Conservation (phyloP, 2,888 invertebrate species). For the Pammene fasciana region DNA sequence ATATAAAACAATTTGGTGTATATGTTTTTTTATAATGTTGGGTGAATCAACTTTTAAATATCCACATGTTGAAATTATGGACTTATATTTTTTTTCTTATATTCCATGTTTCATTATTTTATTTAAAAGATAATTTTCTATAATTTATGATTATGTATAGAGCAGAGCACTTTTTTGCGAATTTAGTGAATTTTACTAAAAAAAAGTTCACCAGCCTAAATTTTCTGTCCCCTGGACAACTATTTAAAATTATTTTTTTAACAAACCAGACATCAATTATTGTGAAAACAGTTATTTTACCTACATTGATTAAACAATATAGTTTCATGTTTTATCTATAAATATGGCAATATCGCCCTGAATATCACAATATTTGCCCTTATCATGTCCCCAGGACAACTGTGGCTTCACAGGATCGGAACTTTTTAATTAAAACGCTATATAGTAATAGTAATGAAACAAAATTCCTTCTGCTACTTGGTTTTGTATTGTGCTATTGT, state of each 20-base stretch:
- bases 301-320: conserved; percentile 19
- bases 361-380: conserved; percentile 8
- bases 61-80: too few relatives aligned
- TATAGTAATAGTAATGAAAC: conserved; percentile 8
- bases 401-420: conserved; percentile 7
- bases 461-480: conserved; percentile 10
- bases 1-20: too few relatives aligned
- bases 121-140: too few relatives aligned
- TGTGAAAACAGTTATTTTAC: conserved; percentile 14
- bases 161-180: conserved; percentile 1
- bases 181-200: too few relatives aligned
- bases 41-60: too few relatives aligned
- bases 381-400: conserved; percentile 15
- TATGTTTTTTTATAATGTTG: too few relatives aligned
- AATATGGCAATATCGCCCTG: conserved; percentile 7
- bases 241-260: too few relatives aligned
- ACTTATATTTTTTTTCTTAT: too few relatives aligned
- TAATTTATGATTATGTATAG: not conserved
- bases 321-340: conserved; percentile 19
- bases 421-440: conserved; percentile 11
- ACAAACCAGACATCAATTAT: not conserved
- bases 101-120: too few relatives aligned
- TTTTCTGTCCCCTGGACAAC: too few relatives aligned
- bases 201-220: too few relatives aligned
- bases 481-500: conserved; percentile 6